Evolutionary conservation across 2,113 vertebrate genomes (phyloP).

Genomic region (Talpa occidentalis): DNA sequence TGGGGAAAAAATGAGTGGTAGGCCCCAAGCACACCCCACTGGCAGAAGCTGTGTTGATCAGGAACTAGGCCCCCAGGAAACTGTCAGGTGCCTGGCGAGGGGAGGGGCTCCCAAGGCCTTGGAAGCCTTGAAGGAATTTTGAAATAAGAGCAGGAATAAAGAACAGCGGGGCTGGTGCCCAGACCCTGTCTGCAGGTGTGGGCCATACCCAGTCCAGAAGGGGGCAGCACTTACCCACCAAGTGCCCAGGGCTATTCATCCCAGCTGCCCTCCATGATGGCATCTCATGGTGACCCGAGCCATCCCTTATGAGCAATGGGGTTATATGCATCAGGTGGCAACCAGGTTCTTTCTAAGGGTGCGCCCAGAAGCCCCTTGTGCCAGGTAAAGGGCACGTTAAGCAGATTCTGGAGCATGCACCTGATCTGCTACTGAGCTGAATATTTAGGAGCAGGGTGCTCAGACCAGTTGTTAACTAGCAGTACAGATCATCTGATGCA

Average conservation of each 20-base stretch:
- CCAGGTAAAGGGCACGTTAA: too few species aligned
- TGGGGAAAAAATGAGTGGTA: neutral
- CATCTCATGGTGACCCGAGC: neutral
- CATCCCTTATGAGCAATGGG: neutral
- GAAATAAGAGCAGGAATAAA: neutral
- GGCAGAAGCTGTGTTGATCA: neutral
- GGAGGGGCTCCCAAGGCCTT: neutral
- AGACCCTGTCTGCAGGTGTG: neutral
- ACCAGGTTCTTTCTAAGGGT: neutral
- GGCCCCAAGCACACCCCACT: neutral
- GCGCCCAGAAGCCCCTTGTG: neutral
- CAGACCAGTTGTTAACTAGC: neutral
- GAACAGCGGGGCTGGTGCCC: neutral
- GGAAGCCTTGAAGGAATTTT: neutral
- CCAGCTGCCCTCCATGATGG: neutral
- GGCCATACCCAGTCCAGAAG: neutral
- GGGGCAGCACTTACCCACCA: too few species aligned
- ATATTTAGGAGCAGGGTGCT: neutral
- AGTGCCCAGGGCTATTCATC: neutral
- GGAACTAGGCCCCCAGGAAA: neutral
- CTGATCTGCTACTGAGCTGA: fast-evolving
- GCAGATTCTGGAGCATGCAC: neutral
- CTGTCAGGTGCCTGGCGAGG: neutral
- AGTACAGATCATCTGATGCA: neutral
- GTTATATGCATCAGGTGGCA: neutral